Conservation (phyloP, 2,113 vertebrate species). For the Haemorhous mexicanus region DNA sequence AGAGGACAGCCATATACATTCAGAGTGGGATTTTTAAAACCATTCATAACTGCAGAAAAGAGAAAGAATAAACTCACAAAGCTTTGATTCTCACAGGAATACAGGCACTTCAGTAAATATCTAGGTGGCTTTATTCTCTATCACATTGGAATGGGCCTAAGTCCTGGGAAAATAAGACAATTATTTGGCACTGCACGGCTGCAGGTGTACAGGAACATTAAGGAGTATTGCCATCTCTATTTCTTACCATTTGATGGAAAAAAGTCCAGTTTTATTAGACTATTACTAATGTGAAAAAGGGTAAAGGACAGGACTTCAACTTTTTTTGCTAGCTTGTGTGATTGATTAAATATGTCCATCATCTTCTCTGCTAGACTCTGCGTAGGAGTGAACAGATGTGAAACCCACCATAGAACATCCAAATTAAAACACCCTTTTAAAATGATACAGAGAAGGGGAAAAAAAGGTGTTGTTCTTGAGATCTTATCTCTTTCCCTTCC, state of each 20-base stretch:
- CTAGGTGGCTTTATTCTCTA: background rate
- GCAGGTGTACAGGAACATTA: background rate
- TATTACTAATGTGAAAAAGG: background rate
- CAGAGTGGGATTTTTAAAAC: conserved; percentile 26
- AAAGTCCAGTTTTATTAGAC: background rate
- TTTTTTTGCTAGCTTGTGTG: background rate
- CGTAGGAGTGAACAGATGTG: background rate
- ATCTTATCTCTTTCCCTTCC: background rate
- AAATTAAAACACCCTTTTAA: background rate
- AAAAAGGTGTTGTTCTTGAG: background rate
- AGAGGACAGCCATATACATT: background rate
- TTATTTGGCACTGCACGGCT: background rate
- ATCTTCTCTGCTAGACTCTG: background rate
- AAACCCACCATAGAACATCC: background rate
- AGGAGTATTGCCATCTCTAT: background rate
- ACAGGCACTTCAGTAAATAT: background rate
- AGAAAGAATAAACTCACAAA: background rate
- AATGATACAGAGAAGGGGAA: background rate
- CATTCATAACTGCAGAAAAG: background rate
- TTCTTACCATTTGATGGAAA: background rate
- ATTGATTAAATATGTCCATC: background rate
- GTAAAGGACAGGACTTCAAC: background rate
- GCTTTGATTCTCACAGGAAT: background rate
- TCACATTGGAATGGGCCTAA: background rate
- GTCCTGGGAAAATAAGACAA: background rate